These are phyloP conservation scores for Neomonachus schauinslandi DNA, from an alignment of 2,113 vertebrate genomes.

Conservation along the genomic window DNA sequence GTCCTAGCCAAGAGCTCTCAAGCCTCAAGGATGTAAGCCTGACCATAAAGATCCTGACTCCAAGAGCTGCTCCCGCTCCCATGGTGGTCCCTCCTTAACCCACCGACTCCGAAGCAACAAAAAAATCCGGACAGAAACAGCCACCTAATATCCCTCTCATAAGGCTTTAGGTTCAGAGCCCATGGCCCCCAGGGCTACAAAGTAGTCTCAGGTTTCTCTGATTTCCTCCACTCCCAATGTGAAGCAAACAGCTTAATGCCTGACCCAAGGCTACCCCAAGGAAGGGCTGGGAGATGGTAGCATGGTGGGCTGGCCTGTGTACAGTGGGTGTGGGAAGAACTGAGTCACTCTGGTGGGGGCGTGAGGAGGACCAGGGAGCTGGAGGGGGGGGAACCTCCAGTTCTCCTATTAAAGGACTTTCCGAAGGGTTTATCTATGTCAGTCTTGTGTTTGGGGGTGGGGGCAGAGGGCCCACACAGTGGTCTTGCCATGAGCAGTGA, in stretches of 20 bases:
- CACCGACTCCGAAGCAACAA: background rate
- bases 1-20: background rate
- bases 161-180: background rate
- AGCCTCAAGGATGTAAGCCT: background rate
- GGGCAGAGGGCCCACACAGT: background rate
- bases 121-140: background rate
- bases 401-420: constrained; percentile 68
- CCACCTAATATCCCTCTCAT: background rate
- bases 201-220: background rate
- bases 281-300: background rate
- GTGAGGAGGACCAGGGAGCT: background rate
- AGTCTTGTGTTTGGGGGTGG: background rate
- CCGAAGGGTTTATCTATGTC: constrained; percentile 13
- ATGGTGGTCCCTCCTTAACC: background rate
- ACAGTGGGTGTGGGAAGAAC: background rate
- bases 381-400: background rate
- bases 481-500: background rate
- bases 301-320: background rate
- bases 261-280: background rate
- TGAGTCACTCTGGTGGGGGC: background rate
- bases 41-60: background rate
- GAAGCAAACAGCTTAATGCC: background rate
- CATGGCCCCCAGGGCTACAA: background rate
- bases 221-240: background rate
- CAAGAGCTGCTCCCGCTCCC: background rate